Evolutionary conservation across 2,888 invertebrate species (phyloP).

Genomic region (Cremastinae sp.): DNA sequence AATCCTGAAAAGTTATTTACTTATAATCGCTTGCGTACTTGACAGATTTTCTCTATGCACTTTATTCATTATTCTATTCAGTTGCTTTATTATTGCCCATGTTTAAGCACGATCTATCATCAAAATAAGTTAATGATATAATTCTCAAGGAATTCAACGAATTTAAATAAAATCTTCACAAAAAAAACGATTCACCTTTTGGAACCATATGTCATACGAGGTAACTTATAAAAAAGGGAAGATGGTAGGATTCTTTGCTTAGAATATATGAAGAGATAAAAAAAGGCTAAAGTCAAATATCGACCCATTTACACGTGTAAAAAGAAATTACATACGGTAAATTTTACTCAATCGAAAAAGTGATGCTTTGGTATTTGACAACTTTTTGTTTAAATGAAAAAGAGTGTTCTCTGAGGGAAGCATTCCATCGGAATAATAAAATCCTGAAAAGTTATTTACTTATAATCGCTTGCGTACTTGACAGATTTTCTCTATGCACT

Average conservation of each 20-base stretch:
- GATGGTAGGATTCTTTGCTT: not conserved
- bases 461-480: not conserved
- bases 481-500: not conserved
- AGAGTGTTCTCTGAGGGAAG: too few species aligned
- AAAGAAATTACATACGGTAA: too few species aligned
- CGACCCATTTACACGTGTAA: too few species aligned
- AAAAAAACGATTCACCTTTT: not conserved
- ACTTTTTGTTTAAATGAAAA: too few species aligned
- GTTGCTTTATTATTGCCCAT: not conserved
- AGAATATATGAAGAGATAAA: not conserved
- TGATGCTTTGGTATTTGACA: too few species aligned
- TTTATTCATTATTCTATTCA: not conserved
- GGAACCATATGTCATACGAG: conserved; percentile 33
- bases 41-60: not conserved
- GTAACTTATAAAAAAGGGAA: not conserved
- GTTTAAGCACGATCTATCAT: not conserved
- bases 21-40: not conserved
- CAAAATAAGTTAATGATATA: too few species aligned
- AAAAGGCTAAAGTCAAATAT: not conserved
- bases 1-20: too few species aligned
- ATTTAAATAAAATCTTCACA: too few species aligned
- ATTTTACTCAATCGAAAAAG: too few species aligned
- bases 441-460: too few species aligned
- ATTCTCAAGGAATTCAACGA: too few species aligned
- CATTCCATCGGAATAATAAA: too few species aligned